These are phyloP conservation scores for Loripinus fragilis DNA, from an alignment of 2,888 invertebrate genomes.

Conservation along the genomic window DNA sequence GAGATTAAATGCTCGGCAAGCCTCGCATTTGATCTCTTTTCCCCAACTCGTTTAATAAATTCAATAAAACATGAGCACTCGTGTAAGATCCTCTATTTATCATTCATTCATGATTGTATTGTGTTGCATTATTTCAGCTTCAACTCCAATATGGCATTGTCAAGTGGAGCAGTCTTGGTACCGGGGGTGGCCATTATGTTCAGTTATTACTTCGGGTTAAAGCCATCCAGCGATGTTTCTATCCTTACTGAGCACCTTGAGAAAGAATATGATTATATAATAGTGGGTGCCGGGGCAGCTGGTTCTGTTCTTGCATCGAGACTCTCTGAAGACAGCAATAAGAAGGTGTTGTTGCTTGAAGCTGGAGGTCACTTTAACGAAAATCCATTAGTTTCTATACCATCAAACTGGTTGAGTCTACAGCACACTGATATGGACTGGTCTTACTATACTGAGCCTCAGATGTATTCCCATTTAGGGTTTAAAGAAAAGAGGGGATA, in stretches of 20 bases:
- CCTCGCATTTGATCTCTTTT: too few species aligned
- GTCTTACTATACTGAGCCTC: slow-evolving; percentile 83
- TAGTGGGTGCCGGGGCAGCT: background rate
- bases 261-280: slow-evolving; percentile 4
- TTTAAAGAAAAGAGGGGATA: slow-evolving; percentile 87
- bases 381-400: slow-evolving; percentile 65
- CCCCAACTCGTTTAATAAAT: too few species aligned
- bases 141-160: background rate
- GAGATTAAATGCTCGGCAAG: too few species aligned
- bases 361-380: background rate
- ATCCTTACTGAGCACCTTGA: background rate
- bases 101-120: too few species aligned
- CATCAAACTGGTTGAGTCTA: slow-evolving; percentile 79
- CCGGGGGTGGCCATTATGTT: background rate
- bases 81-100: too few species aligned
- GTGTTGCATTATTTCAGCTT: too few species aligned
- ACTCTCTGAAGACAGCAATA: slow-evolving; percentile 1
- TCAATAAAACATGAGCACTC: too few species aligned
- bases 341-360: background rate
- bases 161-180: background rate
- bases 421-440: slow-evolving; percentile 74
- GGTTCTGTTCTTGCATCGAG: background rate
- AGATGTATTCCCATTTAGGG: slow-evolving; percentile 67
- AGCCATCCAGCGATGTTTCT: background rate
- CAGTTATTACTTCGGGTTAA: background rate